phyloP scores from a whole-genome alignment of 2,113 vertebrate genomes.

The Barbus barbus region DNA sequence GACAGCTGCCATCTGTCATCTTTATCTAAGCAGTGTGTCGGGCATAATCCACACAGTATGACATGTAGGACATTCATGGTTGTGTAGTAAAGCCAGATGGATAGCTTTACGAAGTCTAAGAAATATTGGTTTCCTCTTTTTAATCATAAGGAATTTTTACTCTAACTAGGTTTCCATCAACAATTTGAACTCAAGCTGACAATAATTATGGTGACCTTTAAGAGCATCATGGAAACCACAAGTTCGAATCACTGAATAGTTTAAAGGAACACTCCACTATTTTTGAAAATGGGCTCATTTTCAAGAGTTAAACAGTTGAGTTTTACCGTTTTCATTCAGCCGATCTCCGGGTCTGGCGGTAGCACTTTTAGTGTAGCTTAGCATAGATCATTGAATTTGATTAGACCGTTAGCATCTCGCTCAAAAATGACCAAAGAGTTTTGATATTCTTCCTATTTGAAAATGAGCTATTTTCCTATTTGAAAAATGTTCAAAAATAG shows the following conservation, averaged over 20 bases:
- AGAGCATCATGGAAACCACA: constrained; percentile 22
- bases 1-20: constrained; percentile 26
- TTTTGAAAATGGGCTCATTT: no score
- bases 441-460: no score
- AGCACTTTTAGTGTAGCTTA: no score
- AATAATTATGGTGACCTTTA: constrained; percentile 41
- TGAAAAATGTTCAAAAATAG: no score
- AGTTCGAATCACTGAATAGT: neutral
- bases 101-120: neutral
- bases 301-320: no score
- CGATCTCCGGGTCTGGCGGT: no score
- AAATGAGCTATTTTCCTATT: no score
- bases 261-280: no score
- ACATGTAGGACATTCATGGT: constrained; percentile 8
- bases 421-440: no score
- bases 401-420: no score
- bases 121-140: neutral
- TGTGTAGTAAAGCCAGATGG: neutral
- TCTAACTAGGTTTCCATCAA: neutral
- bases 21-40: neutral
- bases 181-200: neutral
- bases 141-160: neutral
- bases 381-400: no score
- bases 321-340: no score
- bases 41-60: constrained; percentile 28